phyloP scores from a whole-genome alignment of 2,113 vertebrate genomes.

The Aspiorhynchus laticeps region DNA sequence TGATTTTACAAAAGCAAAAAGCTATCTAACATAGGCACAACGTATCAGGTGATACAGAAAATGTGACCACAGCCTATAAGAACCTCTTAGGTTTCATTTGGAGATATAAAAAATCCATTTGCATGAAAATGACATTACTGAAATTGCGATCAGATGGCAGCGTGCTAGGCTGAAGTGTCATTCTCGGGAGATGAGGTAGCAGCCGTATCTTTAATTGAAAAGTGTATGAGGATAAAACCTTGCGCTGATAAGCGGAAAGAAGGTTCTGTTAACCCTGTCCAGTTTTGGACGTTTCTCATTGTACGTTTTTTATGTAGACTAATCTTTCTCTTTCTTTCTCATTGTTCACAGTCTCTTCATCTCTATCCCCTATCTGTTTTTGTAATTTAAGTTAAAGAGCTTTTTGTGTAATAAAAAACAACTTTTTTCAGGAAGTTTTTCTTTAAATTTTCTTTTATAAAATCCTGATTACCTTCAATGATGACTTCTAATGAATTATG shows the following conservation, averaged over 20 bases:
- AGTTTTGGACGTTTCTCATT: slow-evolving; percentile 61
- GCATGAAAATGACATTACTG: slow-evolving; percentile 71
- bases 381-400: not conserved
- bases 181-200: slow-evolving; percentile 59
- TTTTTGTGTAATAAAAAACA: not conserved
- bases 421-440: not conserved
- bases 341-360: not conserved
- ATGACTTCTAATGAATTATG: not conserved
- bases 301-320: slow-evolving; percentile 62
- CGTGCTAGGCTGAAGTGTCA: slow-evolving; percentile 55
- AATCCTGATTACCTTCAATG: not conserved
- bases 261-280: slow-evolving; percentile 52
- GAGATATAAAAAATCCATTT: slow-evolving; percentile 60
- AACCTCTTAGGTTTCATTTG: slow-evolving; percentile 54
- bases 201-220: slow-evolving; percentile 68
- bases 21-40: slow-evolving; percentile 23
- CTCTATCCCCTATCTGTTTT: slow-evolving; percentile 13
- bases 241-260: slow-evolving; percentile 58
- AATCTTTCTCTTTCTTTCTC: slow-evolving; percentile 48
- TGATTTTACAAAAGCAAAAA: slow-evolving; percentile 4
- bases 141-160: slow-evolving; percentile 65
- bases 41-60: slow-evolving; percentile 47
- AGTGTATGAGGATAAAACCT: slow-evolving; percentile 51
- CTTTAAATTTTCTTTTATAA: not conserved
- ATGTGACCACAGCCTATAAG: slow-evolving; percentile 36